phyloP scores from a whole-genome alignment of 2,888 invertebrate species.

The Eumerus sabulonum region DNA sequence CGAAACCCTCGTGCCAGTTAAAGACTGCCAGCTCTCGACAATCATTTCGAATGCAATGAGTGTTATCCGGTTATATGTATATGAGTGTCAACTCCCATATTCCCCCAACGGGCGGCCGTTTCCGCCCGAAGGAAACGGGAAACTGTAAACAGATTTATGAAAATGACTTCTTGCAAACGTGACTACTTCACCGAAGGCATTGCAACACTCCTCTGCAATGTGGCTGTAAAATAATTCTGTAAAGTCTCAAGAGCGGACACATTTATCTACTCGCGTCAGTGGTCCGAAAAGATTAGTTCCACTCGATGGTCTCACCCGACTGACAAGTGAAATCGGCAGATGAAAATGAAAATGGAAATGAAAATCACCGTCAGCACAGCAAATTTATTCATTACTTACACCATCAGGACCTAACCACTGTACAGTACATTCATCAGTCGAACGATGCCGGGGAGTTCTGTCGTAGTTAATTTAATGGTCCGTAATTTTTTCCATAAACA shows the following conservation, averaged over 20 bases:
- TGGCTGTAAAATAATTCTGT: conserved; percentile 64
- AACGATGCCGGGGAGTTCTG: conserved; percentile 20
- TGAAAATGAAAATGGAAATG: conserved; percentile 6
- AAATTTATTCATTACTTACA: conserved; percentile 68
- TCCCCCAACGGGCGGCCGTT: conserved; percentile 7
- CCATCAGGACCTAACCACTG: conserved; percentile 35
- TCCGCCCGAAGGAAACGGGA: conserved; percentile 14
- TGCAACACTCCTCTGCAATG: conserved; percentile 57
- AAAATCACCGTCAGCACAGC: conserved; percentile 56
- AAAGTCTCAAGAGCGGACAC: conserved; percentile 43
- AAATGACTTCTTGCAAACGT: conserved; percentile 62
- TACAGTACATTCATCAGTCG: conserved; percentile 48
- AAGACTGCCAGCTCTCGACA: conserved; percentile 37
- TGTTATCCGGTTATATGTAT: conserved; percentile 67
- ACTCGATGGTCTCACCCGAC: conserved; percentile 42
- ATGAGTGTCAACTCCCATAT: conserved; percentile 49
- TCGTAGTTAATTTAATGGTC: conserved; percentile 65
- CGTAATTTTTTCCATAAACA: conserved; percentile 67
- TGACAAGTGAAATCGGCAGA: neutral
- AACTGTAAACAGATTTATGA: conserved; percentile 68
- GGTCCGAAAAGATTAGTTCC: conserved; percentile 65
- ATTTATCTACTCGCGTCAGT: conserved; percentile 63
- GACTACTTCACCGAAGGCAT: conserved; percentile 40
- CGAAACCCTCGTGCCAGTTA: conserved; percentile 8
- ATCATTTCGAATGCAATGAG: conserved; percentile 68